Evolutionary conservation across 2,888 invertebrate species (phyloP), one percentile per base, ranked within the genome.

Genomic region (Saturnia japonica): DNA sequence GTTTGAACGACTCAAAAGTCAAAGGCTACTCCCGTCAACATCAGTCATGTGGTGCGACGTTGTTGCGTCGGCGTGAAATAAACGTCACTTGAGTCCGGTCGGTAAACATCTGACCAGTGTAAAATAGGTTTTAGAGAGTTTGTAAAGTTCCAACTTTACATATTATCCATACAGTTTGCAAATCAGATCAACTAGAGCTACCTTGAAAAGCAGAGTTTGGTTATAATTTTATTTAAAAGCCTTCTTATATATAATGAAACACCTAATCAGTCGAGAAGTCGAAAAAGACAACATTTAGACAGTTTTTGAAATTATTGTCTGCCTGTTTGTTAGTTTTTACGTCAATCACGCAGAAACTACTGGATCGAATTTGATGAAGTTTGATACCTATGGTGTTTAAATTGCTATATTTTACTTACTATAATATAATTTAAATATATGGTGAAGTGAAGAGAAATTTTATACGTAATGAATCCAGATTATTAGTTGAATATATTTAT

Each of bases 11-110:
- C 85, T 85, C 74, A 25, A 57, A 82, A 91, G 93, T 93, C 93
- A 93, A 93, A 93, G 93, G 93, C 85, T 89, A 88, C 80, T 79
- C 82, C 82, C 87, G 89, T 89, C 90, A 84, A 86, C 91, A 93
- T 93, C 93, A 92, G 80, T 93, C 91, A 91, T 86, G 72, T 72
- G 82, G 80, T 90, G 90, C 91, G 90, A 91, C 71, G 60, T 14
- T 45, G 16, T 28, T 43, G 54, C 89, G 78, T 74, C 77, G 78
- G 79, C 79, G 80, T 82, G 80, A 82, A 82, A 79, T 77, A 71
- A 72, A 75, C 73, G 78, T 4, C 8, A 34, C 54, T 62, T n/a
- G 57, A 45, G 66, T 47, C 28, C 42, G 12, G 40, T 51, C 51
- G 40, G 64, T 8, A 64, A 64, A 64, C 64, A 64, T 25, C 57